Evolutionary conservation across 2,888 invertebrate genomes (phyloP).

Genomic region (Syrphus vitripennis): DNA sequence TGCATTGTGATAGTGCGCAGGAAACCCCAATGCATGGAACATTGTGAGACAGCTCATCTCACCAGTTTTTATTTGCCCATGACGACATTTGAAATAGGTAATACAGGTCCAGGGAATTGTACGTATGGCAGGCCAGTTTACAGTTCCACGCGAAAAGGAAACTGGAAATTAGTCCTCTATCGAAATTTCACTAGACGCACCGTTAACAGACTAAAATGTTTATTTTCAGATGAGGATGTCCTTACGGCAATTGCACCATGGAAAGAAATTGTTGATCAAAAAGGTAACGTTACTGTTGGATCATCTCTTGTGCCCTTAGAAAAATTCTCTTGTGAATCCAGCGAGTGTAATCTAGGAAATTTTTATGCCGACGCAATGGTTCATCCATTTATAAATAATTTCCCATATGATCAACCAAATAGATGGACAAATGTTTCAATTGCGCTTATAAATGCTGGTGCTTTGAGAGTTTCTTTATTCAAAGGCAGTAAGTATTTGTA

Average conservation of each 20-base stretch:
- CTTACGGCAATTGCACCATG: conserved; percentile 84
- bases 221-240: conserved; percentile 83
- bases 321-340: conserved; percentile 82
- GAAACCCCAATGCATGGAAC: no score
- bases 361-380: conserved; percentile 88
- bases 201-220: no score
- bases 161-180: no score
- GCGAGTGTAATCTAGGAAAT: conserved; percentile 89
- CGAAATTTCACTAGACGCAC: no score
- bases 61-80: neutral
- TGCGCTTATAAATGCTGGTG: conserved; percentile 86
- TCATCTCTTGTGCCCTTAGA: conserved; percentile 83
- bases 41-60: no score
- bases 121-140: no score
- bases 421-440: conserved; percentile 87
- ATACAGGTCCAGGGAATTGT: no score
- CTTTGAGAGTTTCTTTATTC: conserved; percentile 86
- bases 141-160: no score
- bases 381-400: conserved; percentile 79
- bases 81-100: no score
- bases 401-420: conserved; percentile 77
- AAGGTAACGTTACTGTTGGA: conserved; percentile 84
- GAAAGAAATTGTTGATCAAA: conserved; percentile 83
- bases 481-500: conserved; percentile 82
- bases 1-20: no score